These are phyloP conservation scores for Anthopleura sola DNA, from an alignment of 64 coral and sea anemone species.

Conservation along the genomic window DNA sequence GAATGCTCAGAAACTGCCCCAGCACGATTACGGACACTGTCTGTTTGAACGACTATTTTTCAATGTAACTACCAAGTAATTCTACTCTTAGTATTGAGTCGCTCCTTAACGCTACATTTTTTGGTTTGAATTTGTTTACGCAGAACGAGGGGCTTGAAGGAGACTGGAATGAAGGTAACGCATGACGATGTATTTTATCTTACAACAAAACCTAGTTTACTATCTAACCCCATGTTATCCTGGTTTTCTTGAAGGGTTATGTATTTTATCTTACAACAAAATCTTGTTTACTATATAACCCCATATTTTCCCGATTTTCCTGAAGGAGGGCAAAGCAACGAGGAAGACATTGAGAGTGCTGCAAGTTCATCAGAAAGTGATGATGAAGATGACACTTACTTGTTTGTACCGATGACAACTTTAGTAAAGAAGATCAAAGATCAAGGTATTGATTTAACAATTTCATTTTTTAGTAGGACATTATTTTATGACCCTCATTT, in stretches of 20 bases:
- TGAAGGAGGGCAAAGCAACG: not conserved
- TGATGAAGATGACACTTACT: conserved; percentile 24
- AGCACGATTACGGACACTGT: too few species aligned
- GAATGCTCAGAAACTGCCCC: too few species aligned
- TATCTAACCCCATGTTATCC: not conserved
- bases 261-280: not conserved
- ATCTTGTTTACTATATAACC: not conserved
- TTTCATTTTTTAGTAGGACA: too few species aligned
- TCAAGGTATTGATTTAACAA: not conserved
- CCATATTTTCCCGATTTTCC: not conserved
- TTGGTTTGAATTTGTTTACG: not conserved
- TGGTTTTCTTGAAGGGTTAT: not conserved
- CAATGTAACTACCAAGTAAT: not conserved
- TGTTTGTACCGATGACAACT: not conserved
- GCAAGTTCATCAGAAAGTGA: conserved; percentile 32
- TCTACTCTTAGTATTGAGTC: not conserved
- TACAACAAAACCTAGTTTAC: too few species aligned
- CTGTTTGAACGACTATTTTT: too few species aligned
- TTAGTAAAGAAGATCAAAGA: conserved; percentile 15
- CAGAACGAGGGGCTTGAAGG: not conserved
- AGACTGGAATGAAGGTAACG: conserved; percentile 1
- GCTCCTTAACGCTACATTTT: not conserved
- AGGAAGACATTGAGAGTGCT: conserved; percentile 28
- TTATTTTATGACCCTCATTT: too few species aligned
- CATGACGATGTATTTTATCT: not conserved